Evolutionary conservation across 2,888 invertebrate genomes (phyloP).

Genomic region (Apotomis capreana): DNA sequence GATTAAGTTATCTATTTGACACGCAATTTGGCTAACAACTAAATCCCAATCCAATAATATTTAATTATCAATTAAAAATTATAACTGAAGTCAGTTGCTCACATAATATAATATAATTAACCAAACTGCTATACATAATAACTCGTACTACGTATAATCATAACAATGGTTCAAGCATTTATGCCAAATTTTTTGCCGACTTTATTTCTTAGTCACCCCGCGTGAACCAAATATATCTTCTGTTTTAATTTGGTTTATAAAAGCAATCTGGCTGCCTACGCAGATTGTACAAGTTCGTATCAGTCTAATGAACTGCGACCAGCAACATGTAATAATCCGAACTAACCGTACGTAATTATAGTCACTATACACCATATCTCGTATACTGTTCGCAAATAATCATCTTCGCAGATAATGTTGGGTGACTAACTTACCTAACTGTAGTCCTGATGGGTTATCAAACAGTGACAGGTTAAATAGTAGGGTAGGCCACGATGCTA

Average conservation of each 20-base stretch:
- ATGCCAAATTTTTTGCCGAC: neutral
- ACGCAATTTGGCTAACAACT: too few species aligned
- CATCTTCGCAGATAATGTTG: conserved; percentile 2
- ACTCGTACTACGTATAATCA: neutral
- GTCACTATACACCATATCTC: conserved; percentile 9
- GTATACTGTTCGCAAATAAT: conserved; percentile 30
- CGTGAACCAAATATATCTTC: conserved; percentile 4
- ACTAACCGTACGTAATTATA: conserved; percentile 40
- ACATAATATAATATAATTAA: too few species aligned
- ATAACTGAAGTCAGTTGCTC: too few species aligned
- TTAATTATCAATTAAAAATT: too few species aligned
- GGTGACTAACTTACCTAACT: conserved; percentile 28
- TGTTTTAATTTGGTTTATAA: conserved; percentile 48
- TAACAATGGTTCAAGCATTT: neutral
- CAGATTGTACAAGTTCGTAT: conserved; percentile 56
- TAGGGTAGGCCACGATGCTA: too few species aligned
- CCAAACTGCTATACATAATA: neutral
- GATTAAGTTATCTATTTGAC: neutral
- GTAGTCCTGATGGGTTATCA: neutral
- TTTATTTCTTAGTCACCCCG: conserved; percentile 2
- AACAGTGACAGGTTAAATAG: too few species aligned
- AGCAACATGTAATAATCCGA: conserved; percentile 35
- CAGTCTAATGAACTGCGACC: conserved; percentile 55
- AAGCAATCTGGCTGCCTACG: conserved; percentile 62
- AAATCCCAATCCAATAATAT: too few species aligned